Evolutionary conservation across 1,140 invertebrate genomes (phyloP), one percentile per base, ranked within the genome.

Genomic region (Ooceraea biroi): DNA sequence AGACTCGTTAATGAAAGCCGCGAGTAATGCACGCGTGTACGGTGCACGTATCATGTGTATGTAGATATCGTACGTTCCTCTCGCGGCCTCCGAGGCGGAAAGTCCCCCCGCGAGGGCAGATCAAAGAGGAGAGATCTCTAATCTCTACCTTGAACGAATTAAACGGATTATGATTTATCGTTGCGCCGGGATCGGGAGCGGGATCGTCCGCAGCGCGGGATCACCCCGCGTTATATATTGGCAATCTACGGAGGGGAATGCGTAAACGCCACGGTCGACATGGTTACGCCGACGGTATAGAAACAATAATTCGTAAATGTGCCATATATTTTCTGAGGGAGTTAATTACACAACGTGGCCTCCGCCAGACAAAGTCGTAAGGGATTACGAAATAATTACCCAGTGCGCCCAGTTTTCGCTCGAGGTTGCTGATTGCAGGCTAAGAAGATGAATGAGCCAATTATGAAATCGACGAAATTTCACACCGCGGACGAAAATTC

Each of bases 381-480:
- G 58, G 72, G 82, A 83, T 69, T 85, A 83, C 78, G 71, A 66
- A 77, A 85, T 85, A 85, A 84, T 77, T 48, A 27, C 48, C 48
- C 30, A 19, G 82, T 22, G 36, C n/a, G 80, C 72, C 30, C 36
- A 36, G 65, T 85, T 82, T 87, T 87, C 65, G 83, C 71, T 76
- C 60, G 71, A 57, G 76, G 55, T 77, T 48, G 82, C 86, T 73
- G 87, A 88, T 83, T 87, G 80, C 85, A 74, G 65, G 69, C 73
- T 61, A 55, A 7, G 57, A 90, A 89, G 90, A 90, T 90, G 74
- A 88, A 90, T 89, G 90, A 90, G 89, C 71, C 89, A 90, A 88
- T 88, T 88, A 91, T 69, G 88, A 89, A 92, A 91, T 91, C 87
- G 89, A 87, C 89, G 87, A 90, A 86, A 91, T 91, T 91, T 92